A percentile compares a stretch with the other conserved stretches of the same genome.
phyloP scores from a whole-genome alignment of 2,888 invertebrate genomes.

The Caradrina clavipalpis region DNA sequence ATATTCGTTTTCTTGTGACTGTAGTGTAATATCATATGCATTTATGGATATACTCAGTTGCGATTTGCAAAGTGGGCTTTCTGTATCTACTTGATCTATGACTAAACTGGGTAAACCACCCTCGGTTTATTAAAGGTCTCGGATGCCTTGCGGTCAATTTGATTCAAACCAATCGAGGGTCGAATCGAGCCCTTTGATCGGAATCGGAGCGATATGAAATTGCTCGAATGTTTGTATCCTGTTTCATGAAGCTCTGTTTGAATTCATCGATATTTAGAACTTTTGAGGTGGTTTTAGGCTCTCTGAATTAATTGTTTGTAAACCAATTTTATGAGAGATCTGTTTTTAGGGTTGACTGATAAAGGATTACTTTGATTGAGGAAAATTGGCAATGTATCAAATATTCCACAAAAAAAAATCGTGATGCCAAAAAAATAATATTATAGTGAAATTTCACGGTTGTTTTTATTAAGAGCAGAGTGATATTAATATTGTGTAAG shows the following conservation, averaged over 20 bases:
- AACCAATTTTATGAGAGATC: not conserved
- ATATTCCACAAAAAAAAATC: too few species aligned
- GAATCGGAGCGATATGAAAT: constrained; percentile 44
- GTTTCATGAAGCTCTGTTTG: constrained; percentile 8
- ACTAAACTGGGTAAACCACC: constrained; percentile 26
- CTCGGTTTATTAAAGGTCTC: constrained; percentile 50
- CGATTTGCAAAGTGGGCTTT: constrained; percentile 7
- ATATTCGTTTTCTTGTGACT: not conserved
- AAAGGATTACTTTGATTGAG: not conserved
- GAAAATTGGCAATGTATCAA: not conserved
- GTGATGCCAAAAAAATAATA: too few species aligned
- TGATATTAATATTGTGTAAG: too few species aligned
- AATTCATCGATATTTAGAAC: constrained; percentile 1
- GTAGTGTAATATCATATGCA: too few species aligned
- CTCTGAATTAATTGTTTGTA: not conserved
- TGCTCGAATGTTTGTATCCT: constrained; percentile 36
- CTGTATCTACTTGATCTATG: constrained; percentile 21
- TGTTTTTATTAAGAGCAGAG: too few species aligned
- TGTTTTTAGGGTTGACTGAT: not conserved
- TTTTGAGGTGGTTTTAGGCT: constrained; percentile 8
- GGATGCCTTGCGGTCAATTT: constrained; percentile 53
- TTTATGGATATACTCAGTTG: too few species aligned
- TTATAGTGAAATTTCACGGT: too few species aligned
- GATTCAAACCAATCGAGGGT: constrained; percentile 45
- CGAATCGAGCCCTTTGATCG: constrained; percentile 24